Conservation (phyloP, 2,888 invertebrate genomes). For the Drosophila tripunctata region DNA sequence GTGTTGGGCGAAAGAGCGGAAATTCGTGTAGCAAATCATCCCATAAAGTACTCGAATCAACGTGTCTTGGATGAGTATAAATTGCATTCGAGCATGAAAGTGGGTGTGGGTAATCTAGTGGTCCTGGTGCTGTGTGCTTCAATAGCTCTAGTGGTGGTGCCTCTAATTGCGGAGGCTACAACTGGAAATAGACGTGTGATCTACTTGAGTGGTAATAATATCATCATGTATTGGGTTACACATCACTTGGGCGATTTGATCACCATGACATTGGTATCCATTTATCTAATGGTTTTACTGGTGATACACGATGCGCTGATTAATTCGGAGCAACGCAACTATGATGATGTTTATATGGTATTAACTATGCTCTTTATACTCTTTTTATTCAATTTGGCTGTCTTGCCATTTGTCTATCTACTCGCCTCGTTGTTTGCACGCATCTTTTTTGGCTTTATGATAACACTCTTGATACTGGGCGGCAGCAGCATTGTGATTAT, state of each 20-base stretch:
- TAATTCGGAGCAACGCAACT: background rate
- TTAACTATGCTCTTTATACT: background rate
- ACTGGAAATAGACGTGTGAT: background rate
- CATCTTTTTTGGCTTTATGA: conserved; percentile 1
- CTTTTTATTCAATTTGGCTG: conserved; percentile 10
- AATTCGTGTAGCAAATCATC: conserved; percentile 11
- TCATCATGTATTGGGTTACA: background rate
- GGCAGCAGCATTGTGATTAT: conserved; percentile 11
- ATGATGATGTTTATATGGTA: background rate
- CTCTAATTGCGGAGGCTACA: conserved; percentile 3
- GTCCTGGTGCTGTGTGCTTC: background rate
- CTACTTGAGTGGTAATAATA: background rate
- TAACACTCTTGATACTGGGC: background rate
- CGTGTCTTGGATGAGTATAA: background rate
- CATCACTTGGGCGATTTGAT: conserved; percentile 1
- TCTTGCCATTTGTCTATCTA: conserved; percentile 18
- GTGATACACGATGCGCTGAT: background rate
- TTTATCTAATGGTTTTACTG: background rate
- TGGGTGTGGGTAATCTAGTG: conserved; percentile 2
- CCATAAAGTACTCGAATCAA: background rate
- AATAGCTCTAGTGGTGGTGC: conserved; percentile 1
- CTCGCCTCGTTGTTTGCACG: background rate
- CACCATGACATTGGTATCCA: background rate
- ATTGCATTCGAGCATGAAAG: background rate
- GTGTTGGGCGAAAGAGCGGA: background rate